Base-by-base conservation (phyloP, 2,797 vertebrate species). In the Malurus leucopterus region DNA sequence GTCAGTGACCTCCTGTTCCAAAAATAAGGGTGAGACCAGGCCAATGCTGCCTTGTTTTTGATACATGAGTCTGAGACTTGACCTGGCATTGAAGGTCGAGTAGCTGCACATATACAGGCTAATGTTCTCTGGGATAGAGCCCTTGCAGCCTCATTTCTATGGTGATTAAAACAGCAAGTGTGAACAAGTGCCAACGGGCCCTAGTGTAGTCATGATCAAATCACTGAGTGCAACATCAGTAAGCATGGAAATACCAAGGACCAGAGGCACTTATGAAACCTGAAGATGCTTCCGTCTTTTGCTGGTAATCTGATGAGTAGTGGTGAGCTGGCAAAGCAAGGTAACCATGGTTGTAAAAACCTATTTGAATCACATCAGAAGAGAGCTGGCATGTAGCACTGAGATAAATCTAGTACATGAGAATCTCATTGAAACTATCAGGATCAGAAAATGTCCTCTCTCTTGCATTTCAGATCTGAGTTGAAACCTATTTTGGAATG, bases 21-120 rank as follows among this genome's bases (percentile, higher is more conserved):
- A 91, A 96, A 92, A 36, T 65, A 57, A 62, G 87, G 47, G 73
- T 80, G 63, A 87, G 29, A n/a, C 22, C 49, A 62, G 78, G 77
- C 49, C 58, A 93, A 34, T 49, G 57, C 65, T 49, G 79, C 43
- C 51, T 79, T 92, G 78, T 67, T 86, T 91, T 82, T 83, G 77
- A 74, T 67, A 40, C 34, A 23, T 7, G 51, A 89, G 34, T 77
- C 55, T 91, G 62, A 77, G 81, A 64, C n/a, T 46, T 58, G 74
- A 65, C 50, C 81, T 84, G 1, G 2, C 24, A 10, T 3, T 54
- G 67, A 61, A 69, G 51, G 40, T 30, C 70, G 38, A 79, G 86
- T 70, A 68, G 61, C 47, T 79, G 67, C 49, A 50, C 34, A 11
- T 22, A n/a, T 17, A 50, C 47, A 72, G 29, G 11, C 27, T 62